Conservation (phyloP, 1,140 invertebrate genomes). For the Kradibia gibbosae region DNA sequence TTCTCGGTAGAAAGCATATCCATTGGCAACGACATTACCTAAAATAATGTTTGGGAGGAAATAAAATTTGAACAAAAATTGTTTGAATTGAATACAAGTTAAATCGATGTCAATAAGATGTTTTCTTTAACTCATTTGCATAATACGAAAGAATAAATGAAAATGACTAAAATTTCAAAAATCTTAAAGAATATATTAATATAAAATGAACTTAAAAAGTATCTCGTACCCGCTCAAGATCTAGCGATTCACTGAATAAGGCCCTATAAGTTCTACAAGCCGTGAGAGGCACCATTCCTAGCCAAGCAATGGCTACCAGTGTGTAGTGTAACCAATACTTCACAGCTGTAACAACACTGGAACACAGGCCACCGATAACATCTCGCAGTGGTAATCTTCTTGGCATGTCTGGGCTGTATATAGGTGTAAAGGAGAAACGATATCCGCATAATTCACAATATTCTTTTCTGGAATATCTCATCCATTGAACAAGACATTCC, state of each 20-base stretch:
- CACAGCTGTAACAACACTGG: conserved; percentile 91
- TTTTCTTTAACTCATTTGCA: conserved; percentile 5
- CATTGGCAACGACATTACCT: conserved; percentile 87
- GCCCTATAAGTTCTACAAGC: conserved; percentile 97
- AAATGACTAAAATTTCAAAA: neutral
- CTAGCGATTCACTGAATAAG: conserved; percentile 91
- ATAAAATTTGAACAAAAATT: conserved; percentile 4
- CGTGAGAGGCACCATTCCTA: conserved; percentile 96
- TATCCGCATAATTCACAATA: conserved; percentile 99
- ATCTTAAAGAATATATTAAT: conserved; percentile 2
- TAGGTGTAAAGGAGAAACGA: conserved; percentile 97
- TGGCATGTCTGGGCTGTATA: conserved; percentile 99
- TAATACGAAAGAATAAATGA: neutral
- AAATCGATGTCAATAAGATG: neutral
- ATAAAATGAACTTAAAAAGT: neutral
- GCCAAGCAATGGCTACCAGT: conserved; percentile 96
- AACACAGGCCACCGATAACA: conserved; percentile 89
- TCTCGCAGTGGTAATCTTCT: conserved; percentile 92
- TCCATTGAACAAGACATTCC: conserved; percentile 91
- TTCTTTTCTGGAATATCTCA: conserved; percentile 97
- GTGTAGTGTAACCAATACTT: conserved; percentile 98
- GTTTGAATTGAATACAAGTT: neutral
- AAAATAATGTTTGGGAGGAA: conserved; percentile 42
- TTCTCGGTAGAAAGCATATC: conserved; percentile 96
- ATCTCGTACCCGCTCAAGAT: conserved; percentile 76